Base-by-base conservation (phyloP, 2,113 vertebrate species). In the Tetraodon nigroviridis region DNA sequence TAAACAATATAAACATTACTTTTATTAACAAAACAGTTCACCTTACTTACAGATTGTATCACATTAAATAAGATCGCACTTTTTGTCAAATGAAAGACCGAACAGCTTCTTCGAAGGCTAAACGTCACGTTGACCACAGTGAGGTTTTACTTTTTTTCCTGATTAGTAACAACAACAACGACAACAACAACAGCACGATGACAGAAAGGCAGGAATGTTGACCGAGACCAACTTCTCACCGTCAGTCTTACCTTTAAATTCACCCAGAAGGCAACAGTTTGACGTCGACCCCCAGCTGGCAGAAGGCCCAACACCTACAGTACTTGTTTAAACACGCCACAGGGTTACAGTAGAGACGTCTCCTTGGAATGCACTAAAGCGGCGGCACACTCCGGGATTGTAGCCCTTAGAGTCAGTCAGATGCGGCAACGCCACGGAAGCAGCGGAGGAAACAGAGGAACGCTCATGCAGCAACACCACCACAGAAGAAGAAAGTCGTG, bases 1-100 rank as follows among this genome's bases (percentile, higher is more conserved):
- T 55, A 81, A 77, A 79, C 79, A 82, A 85, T 86, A 86, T 75
- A 88, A 86, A 88, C 72, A 80, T 81, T 48, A 64, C 54, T 82
- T 90, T 90, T 89, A 89, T 90, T 89, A 83, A 88, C 81, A 88
- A 90, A 88, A 89, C 85, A 82, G 69, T 76, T 84, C 83, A 89
- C 84, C 81, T 62, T 81, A 86, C 88, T 87, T 69, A 88, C 71
- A 84, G 69, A 78, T 74, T 64, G 64, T 59, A 82, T 81, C 46
- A 72, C 80, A 77, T 89, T 82, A 85, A 88, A 85, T 85, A 84
- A 65, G 75, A 71, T 79, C 79, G 51, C 67, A 77, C 41, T 61
- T 76, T 73, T 56, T 75, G 58, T 71, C 57, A 53, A 57, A 60
- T 56, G 60, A 64, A 58, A 69, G 27, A 63, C 50, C 65, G 21